Evolutionary conservation across 2,797 vertebrate genomes (phyloP), one percentile per base, ranked within the genome.

Genomic region (Macroramphosus scolopax): DNA sequence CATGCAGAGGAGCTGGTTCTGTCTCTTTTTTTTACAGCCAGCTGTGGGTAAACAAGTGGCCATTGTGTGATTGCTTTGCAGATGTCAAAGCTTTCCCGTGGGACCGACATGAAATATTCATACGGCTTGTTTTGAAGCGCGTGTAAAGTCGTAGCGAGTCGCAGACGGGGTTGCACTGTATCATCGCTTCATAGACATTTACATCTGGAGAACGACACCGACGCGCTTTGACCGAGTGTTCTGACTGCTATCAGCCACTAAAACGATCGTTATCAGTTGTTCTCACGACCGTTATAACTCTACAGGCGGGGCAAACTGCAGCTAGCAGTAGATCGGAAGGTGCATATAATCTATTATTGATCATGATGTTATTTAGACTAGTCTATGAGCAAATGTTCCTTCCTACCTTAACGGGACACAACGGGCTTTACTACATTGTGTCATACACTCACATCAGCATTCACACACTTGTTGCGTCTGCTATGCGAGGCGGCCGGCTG

Each of bases 41-140:
- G 34, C 51, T 61, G 30, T 56, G 63, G 60, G 68, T 73, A 78
- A 83, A 85, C 73, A 78, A 78, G 53, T 51, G 48, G 57, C 52
- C 56, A 61, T 70, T 69, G 71, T 74, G 59, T 61, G 66, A 78
- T 68, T 69, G 49, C 53, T 70, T 63, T 67, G 31, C 56, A 44
- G 70, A 74, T 71, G 77, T 68, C 74, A 78, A 51, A 57, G 49
- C 18, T 52, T 54, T 59, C 64, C 59, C 49, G 38, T n/a, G 61
- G 34, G 58, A 59, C 20, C 12, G 25, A 45, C 24, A 67, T 81
- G 12, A 80, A 83, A 81, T 75, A 84, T 84, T 76, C 55, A 78
- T 70, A 25, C 64, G 49, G 18, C 33, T 18, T 60, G 54, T 72
- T 80, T 46, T 50, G 25, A 72, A 75, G 58, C 37, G 45, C 54